Base-by-base conservation (phyloP, 2,113 vertebrate species). In the Stegastes partitus region DNA sequence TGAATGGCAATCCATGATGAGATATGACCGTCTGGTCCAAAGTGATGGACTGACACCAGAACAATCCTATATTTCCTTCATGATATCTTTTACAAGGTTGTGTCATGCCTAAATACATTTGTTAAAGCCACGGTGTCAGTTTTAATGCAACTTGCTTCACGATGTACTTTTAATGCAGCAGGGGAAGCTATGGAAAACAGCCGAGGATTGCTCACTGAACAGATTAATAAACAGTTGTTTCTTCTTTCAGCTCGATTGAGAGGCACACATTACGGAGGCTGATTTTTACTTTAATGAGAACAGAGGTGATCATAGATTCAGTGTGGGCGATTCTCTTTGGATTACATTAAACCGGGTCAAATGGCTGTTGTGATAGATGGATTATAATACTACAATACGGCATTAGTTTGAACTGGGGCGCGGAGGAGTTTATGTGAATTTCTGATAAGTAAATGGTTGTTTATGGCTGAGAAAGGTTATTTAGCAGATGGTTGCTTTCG, bases 341-440 rank as follows among this genome's bases (percentile, higher is more conserved):
- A 85, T 88, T 86, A 83, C 73, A 87, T 87, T 85, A 82, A 90
- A 89, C 68, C 81, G 74, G 92, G 90, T 92, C 88, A 91, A 89
- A 89, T 50, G 83, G 77, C 74, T 78, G 61, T 23, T 69, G 39
- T 80, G 57, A 77, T 88, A 81, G 72, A 85, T 90, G 86, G 84
- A 89, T 91, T 85, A 87, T 71, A 65, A 69, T n/a, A 74, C 14
- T 0, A 83, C 79, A 89, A 88, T 84, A 19, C 25, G 49, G 86
- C 70, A 31, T 81, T 76, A 81, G 83, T 68, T 84, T 85, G 62
- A 90, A 86, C 68, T 83, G 72, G 81, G 77, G 7, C 73, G 18
- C 14, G 1, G 67, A 79, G 57, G 73, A 82, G 75, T 87, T 86
- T 69, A 68, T 78, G 49, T 84, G 63, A 78, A 75, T 85, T 89